Evolutionary conservation across 2,797 vertebrate species (phyloP).

Genomic region (Liasis olivaceus): DNA sequence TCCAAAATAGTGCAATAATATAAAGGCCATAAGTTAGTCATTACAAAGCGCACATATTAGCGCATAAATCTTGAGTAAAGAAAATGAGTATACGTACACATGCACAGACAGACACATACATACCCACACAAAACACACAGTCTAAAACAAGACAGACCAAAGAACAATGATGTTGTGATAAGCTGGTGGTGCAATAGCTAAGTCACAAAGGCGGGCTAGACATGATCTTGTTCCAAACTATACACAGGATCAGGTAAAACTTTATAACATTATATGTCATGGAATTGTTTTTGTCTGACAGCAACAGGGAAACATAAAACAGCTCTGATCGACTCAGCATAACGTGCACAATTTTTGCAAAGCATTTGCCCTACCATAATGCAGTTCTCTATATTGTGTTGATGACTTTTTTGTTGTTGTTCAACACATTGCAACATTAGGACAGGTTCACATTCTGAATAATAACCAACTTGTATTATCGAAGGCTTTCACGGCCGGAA

Average conservation of each 20-base stretch:
- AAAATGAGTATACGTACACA: not conserved
- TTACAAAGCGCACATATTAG: not conserved
- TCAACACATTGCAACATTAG: not conserved
- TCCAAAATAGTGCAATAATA: not conserved
- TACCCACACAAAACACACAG: not conserved
- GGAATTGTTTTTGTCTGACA: not conserved
- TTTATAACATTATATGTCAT: not conserved
- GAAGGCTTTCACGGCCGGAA: too few species aligned
- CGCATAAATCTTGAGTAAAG: not conserved
- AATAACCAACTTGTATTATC: too few species aligned
- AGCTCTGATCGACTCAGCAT: not conserved
- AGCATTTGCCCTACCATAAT: not conserved
- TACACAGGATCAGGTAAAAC: too few species aligned
- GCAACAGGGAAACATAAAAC: not conserved
- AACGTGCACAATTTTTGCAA: not conserved
- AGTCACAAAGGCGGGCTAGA: not conserved
- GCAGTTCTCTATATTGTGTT: not conserved
- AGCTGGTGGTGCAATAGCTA: not conserved
- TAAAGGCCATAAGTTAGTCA: not conserved
- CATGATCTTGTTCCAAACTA: too few species aligned
- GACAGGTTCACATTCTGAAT: not conserved
- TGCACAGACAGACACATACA: not conserved
- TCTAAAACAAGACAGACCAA: not conserved
- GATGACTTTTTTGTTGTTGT: not conserved
- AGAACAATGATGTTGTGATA: not conserved